A percentile compares a stretch with the other conserved stretches of the same genome.
phyloP scores from a whole-genome alignment of 2,888 invertebrate genomes.

The Cantharis rustica region DNA sequence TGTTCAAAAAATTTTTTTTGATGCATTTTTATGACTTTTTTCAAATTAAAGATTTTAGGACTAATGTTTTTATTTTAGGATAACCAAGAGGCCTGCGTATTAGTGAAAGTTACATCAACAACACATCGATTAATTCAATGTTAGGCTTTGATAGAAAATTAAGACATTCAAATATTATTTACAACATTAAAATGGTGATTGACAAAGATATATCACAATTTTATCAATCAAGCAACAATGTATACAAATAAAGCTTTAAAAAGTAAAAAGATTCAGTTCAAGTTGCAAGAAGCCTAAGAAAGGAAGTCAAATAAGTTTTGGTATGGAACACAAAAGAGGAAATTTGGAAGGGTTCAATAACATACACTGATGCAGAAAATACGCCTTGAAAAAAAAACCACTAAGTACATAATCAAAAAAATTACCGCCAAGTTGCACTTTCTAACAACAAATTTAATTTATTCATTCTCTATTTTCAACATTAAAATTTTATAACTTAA shows the following conservation, averaged over 20 bases:
- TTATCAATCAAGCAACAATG: background rate
- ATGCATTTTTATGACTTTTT: too few relatives aligned
- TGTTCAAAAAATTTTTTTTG: too few relatives aligned
- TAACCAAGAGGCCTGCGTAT: background rate
- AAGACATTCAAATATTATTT: constrained; percentile 2
- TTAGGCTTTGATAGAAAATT: background rate
- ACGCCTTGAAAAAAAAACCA: background rate
- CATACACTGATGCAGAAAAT: background rate
- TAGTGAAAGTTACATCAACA: background rate
- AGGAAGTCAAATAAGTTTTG: constrained; percentile 24
- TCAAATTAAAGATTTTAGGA: background rate
- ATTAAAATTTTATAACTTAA: background rate
- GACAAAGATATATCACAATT: background rate
- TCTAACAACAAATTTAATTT: background rate
- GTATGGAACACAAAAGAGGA: constrained; percentile 18
- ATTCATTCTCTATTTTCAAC: background rate
- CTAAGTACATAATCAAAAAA: background rate
- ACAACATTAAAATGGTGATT: background rate
- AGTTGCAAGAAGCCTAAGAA: constrained; percentile 24
- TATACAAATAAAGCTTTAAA: background rate
- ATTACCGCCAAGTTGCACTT: constrained; percentile 3
- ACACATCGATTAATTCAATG: background rate
- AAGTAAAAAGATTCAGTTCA: background rate
- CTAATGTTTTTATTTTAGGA: background rate
- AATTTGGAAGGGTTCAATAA: background rate